Conservation (phyloP, 2,113 vertebrate genomes). For the Butorides virescens region DNA sequence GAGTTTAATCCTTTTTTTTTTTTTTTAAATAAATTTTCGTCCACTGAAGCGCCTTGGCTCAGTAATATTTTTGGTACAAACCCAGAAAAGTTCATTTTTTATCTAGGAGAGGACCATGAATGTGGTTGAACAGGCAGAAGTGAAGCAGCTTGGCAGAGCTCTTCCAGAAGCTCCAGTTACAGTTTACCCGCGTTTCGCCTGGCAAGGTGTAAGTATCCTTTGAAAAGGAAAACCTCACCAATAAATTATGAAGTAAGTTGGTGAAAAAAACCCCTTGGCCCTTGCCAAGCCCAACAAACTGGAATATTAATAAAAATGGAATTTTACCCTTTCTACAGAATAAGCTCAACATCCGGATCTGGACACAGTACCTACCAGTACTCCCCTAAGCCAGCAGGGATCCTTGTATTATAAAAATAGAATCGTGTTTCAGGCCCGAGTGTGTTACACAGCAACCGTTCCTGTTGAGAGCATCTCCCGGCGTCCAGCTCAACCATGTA, state of each 20-base stretch:
- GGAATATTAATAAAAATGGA: not conserved
- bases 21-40: not conserved
- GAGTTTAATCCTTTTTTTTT: not conserved
- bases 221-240: slow-evolving; percentile 6
- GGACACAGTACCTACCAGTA: not conserved
- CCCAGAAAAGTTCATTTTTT: not conserved
- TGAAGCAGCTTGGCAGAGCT: not conserved
- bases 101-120: not conserved
- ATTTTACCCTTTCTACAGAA: not conserved
- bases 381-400: not conserved
- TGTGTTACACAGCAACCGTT: slow-evolving; percentile 6
- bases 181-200: not conserved
- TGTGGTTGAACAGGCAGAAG: not conserved
- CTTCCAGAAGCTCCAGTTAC: not conserved
- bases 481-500: not conserved
- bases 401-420: slow-evolving; percentile 1
- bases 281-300: not conserved
- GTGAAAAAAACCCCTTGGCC: not conserved
- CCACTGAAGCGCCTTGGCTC: not conserved
- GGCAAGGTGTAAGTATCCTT: not conserved
- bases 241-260: not conserved
- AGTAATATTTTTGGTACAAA: not conserved
- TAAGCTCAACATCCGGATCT: not conserved
- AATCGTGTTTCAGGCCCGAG: slow-evolving; percentile 6
- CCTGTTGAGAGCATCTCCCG: not conserved